phyloP scores from a whole-genome alignment of 2,888 invertebrate genomes.

The Hydroisotoma schaefferi region DNA sequence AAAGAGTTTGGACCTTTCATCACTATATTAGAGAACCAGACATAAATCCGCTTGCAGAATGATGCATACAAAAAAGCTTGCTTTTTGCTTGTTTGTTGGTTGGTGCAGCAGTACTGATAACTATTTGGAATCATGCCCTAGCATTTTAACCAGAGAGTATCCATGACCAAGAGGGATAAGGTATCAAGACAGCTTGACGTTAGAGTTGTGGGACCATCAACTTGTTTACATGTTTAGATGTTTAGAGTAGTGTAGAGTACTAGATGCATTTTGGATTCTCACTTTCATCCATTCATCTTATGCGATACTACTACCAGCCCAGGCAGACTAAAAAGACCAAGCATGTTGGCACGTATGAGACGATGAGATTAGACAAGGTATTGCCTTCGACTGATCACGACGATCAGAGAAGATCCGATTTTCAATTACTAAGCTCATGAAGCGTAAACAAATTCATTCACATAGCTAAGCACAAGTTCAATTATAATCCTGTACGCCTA shows the following conservation, averaged over 20 bases:
- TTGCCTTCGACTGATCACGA: background rate
- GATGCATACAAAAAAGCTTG: background rate
- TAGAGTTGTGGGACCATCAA: background rate
- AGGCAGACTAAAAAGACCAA: background rate
- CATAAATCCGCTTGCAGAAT: background rate
- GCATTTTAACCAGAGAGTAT: too few species aligned
- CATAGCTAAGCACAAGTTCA: too few species aligned
- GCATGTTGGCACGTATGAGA: too few species aligned
- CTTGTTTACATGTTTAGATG: background rate
- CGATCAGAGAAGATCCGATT: conserved; percentile 3
- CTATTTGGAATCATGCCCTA: conserved; percentile 2
- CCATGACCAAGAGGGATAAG: background rate
- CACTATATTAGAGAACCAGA: too few species aligned
- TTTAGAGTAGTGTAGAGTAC: background rate
- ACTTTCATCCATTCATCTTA: background rate
- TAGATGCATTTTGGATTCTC: background rate
- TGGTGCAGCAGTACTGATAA: background rate
- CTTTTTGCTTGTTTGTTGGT: too few species aligned
- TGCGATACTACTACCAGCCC: too few species aligned
- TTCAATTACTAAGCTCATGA: conserved; percentile 1
- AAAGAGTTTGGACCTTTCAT: too few species aligned
- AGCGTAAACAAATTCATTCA: too few species aligned
- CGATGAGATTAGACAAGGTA: conserved; percentile 1
- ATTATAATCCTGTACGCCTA: too few species aligned
- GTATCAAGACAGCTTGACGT: too few species aligned